Percentiles rank a stretch among this genome's conserved stretches.
phyloP scores from a whole-genome alignment of 2,797 vertebrate genomes.

The Benthosema pterotum region DNA sequence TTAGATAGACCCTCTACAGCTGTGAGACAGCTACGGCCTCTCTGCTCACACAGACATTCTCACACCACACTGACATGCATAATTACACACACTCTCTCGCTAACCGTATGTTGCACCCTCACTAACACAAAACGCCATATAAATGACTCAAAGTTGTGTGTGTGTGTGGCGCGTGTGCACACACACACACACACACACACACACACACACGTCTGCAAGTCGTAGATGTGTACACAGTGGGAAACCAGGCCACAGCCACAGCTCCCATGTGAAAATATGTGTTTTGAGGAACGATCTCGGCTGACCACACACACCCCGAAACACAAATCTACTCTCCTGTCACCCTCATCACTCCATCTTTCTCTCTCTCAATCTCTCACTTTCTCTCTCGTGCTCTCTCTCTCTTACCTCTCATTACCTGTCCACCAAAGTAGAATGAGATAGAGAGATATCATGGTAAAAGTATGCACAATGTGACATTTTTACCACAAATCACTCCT shows the following conservation, averaged over 20 bases:
- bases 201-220: too few species aligned
- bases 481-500: conserved; percentile 6
- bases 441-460: background rate
- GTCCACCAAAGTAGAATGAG: conserved; percentile 14
- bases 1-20: conserved; percentile 1
- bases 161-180: too few species aligned
- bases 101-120: too few species aligned
- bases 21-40: conserved; percentile 9
- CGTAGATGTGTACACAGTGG: conserved; percentile 7
- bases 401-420: too few species aligned
- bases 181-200: too few species aligned
- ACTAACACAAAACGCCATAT: too few species aligned
- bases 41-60: background rate
- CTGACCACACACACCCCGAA: conserved; percentile 5
- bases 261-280: conserved; percentile 54
- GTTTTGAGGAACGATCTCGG: conserved; percentile 31
- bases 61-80: too few species aligned
- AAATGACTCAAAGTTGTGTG: too few species aligned
- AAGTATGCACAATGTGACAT: conserved; percentile 4
- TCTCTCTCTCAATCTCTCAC: conserved; percentile 15
- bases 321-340: background rate
- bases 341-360: background rate
- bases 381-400: background rate
- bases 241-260: conserved; percentile 26
- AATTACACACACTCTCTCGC: too few species aligned